Evolutionary conservation across 2,113 vertebrate species (phyloP).

Genomic region (Pholis gunnellus): DNA sequence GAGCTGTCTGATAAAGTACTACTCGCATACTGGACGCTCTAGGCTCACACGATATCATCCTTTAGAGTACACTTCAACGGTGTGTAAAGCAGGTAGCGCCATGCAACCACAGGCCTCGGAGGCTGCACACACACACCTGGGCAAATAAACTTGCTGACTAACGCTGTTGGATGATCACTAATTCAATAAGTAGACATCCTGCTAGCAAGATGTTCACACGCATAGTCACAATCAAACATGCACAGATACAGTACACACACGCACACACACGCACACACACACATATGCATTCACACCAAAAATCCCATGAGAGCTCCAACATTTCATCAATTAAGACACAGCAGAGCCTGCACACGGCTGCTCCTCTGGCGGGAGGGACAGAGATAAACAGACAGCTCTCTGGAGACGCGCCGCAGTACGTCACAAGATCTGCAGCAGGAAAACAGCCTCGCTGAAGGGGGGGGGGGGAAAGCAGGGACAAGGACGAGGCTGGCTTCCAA

Average conservation of each 20-base stretch:
- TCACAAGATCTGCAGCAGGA: slow-evolving; percentile 56
- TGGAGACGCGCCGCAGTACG: slow-evolving; percentile 54
- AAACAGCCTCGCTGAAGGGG: slow-evolving; percentile 60
- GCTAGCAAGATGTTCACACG: slow-evolving; percentile 33
- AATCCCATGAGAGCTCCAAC: slow-evolving; percentile 48
- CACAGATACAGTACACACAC: background rate
- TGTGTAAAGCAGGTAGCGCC: slow-evolving; percentile 18
- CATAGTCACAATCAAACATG: slow-evolving; percentile 16
- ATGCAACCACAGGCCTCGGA: slow-evolving; percentile 2
- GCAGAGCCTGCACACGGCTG: slow-evolving; percentile 48
- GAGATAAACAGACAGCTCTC: slow-evolving; percentile 68
- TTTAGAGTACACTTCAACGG: background rate
- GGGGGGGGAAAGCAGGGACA: slow-evolving; percentile 10
- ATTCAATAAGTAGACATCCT: slow-evolving; percentile 64
- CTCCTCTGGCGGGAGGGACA: slow-evolving; percentile 40
- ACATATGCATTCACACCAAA: background rate
- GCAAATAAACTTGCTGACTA: slow-evolving; percentile 50
- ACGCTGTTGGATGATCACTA: slow-evolving; percentile 55
- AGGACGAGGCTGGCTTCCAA: slow-evolving; percentile 39
- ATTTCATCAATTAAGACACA: slow-evolving; percentile 71
- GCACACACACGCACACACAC: background rate
- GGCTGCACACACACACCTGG: slow-evolving; percentile 46
- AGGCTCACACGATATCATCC: background rate
- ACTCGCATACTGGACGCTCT: background rate
- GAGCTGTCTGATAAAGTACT: background rate